Evolutionary conservation across 2,797 vertebrate species (phyloP).

Genomic region (Pipistrellus nathusii): DNA sequence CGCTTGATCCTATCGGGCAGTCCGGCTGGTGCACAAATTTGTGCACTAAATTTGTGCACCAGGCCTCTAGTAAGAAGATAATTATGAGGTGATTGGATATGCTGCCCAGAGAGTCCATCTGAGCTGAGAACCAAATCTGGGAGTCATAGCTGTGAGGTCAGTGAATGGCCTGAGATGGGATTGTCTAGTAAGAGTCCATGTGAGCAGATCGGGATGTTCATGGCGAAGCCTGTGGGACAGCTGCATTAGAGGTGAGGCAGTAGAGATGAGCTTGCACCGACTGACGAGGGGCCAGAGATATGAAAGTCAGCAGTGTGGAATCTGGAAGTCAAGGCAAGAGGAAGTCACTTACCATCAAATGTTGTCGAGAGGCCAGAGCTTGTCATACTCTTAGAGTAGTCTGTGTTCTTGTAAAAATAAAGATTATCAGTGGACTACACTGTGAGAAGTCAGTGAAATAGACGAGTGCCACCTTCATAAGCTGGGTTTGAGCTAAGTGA

Average conservation of each 20-base stretch:
- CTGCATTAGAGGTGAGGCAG: not conserved
- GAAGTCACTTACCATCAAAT: not conserved
- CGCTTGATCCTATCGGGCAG: no score
- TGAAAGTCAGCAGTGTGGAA: not conserved
- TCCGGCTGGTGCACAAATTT: no score
- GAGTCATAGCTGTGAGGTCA: not conserved
- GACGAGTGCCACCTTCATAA: not conserved
- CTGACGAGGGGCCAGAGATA: not conserved
- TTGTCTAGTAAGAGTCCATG: not conserved
- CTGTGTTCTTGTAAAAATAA: not conserved
- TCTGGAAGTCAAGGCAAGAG: not conserved
- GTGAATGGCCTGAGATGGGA: not conserved
- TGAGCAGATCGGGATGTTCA: not conserved
- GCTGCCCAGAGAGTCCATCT: not conserved
- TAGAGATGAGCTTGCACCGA: not conserved
- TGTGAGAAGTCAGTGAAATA: not conserved
- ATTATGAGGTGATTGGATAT: not conserved
- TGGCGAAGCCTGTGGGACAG: not conserved
- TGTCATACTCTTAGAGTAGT: not conserved
- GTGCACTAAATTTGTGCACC: no score
- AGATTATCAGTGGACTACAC: not conserved
- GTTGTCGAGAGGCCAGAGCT: not conserved
- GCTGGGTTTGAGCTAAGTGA: not conserved
- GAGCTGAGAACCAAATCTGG: not conserved
- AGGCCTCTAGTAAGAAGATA: not conserved